Evolutionary conservation across 2,888 invertebrate genomes (phyloP).

Genomic region (Eristalis intricaria): DNA sequence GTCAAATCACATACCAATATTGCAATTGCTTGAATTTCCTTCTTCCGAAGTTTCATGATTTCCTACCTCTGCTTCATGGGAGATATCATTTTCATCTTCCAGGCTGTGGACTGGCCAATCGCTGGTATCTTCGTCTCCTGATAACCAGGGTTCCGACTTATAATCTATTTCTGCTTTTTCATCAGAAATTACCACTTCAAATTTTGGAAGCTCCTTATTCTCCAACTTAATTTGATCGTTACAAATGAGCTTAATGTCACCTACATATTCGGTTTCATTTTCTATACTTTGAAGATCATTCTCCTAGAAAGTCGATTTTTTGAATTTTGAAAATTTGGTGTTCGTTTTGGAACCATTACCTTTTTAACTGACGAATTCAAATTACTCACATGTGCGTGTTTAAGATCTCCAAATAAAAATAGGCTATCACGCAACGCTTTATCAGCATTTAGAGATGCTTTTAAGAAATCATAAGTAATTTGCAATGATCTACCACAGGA

Average conservation of each 20-base stretch:
- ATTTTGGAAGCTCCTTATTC: background rate
- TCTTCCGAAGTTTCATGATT: background rate
- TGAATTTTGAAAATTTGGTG: background rate
- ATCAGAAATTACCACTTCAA: conserved; percentile 23
- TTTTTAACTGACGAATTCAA: background rate
- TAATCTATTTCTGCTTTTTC: background rate
- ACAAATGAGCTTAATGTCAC: background rate
- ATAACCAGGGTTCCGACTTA: background rate
- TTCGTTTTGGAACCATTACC: background rate
- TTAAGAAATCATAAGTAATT: conserved; percentile 52
- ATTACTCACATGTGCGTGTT: background rate
- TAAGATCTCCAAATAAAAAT: background rate
- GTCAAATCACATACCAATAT: too few species aligned
- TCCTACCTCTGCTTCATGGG: background rate
- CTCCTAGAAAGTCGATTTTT: background rate
- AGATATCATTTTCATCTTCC: background rate
- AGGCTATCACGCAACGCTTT: conserved; percentile 32
- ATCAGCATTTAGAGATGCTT: conserved; percentile 39
- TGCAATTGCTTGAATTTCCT: background rate
- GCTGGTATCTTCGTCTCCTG: background rate
- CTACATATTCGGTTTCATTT: conserved; percentile 24
- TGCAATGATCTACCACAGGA: conserved; percentile 48
- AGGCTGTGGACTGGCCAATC: background rate
- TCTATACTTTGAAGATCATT: background rate
- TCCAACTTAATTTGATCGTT: conserved; percentile 26